Conservation (phyloP, 1,140 invertebrate genomes). For the Formica selysi region DNA sequence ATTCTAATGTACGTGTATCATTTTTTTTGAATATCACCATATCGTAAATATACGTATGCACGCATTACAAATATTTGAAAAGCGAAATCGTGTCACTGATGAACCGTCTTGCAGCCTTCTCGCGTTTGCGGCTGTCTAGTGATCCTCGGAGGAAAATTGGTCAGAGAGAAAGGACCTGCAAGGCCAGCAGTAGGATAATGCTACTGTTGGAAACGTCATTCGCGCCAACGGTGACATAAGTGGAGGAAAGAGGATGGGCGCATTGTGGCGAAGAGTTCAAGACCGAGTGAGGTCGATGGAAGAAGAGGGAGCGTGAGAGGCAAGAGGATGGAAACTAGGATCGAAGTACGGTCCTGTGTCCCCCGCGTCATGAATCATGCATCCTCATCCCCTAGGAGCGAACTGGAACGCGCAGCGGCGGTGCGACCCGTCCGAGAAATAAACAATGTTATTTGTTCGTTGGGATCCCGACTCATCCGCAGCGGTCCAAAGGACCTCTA, state of each 20-base stretch:
- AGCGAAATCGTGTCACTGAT: slow-evolving; percentile 36
- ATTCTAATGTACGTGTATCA: neutral
- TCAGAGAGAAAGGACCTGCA: slow-evolving; percentile 60
- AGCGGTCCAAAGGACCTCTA: slow-evolving; percentile 69
- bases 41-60: no score
- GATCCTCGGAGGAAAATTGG: slow-evolving; percentile 56
- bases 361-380: slow-evolving; percentile 83
- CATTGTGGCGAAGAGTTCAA: slow-evolving; percentile 60
- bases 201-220: slow-evolving; percentile 32
- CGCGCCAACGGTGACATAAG: slow-evolving; percentile 35
- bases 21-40: neutral
- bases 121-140: slow-evolving; percentile 14
- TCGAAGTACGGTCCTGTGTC: slow-evolving; percentile 74
- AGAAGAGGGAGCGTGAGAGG: slow-evolving; percentile 13
- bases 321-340: slow-evolving; percentile 63
- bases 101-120: slow-evolving; percentile 20
- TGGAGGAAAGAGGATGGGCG: slow-evolving; percentile 24
- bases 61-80: slow-evolving; percentile 25
- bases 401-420: slow-evolving; percentile 74
- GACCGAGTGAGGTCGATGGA: slow-evolving; percentile 30
- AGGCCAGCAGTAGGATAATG: slow-evolving; percentile 56
- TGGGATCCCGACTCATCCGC: slow-evolving; percentile 67
- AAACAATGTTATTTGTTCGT: slow-evolving; percentile 84
- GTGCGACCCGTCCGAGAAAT: slow-evolving; percentile 79
- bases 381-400: slow-evolving; percentile 74